Evolutionary conservation across 2,797 vertebrate species (phyloP).

Genomic region (Typhlichthys subterraneus): DNA sequence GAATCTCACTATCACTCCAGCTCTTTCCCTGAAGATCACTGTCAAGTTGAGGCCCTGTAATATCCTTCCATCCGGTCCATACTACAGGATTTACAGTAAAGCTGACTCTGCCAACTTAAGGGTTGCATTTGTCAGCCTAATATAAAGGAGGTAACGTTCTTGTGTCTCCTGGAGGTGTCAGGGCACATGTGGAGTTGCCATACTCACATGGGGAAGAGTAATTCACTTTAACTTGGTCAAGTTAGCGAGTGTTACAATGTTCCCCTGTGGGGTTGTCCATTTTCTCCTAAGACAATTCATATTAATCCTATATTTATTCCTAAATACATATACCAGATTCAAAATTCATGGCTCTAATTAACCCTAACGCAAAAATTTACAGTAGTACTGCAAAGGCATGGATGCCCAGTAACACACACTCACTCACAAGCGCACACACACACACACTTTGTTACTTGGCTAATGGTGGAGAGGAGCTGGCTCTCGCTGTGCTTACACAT

Average conservation of each 20-base stretch:
- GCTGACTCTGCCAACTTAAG: constrained; percentile 63
- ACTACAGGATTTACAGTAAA: constrained; percentile 55
- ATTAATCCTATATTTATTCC: too few relatives aligned
- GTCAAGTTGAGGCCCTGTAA: constrained; percentile 62
- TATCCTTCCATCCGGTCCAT: constrained; percentile 66
- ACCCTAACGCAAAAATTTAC: constrained; percentile 12
- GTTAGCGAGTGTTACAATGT: constrained; percentile 9
- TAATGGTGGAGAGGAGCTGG: constrained; percentile 44
- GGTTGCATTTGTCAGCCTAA: constrained; percentile 73
- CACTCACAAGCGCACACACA: constrained; percentile 19
- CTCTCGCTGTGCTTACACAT: constrained; percentile 61
- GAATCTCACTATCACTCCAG: constrained; percentile 61
- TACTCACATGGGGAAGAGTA: constrained; percentile 45
- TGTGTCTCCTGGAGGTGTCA: constrained; percentile 58
- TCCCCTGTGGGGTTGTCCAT: background rate
- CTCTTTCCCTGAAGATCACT: constrained; percentile 33
- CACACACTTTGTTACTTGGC: constrained; percentile 11
- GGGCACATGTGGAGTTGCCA: constrained; percentile 36
- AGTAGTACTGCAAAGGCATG: background rate
- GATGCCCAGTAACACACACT: constrained; percentile 3
- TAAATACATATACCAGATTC: background rate
- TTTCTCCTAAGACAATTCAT: too few relatives aligned
- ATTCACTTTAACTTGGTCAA: constrained; percentile 55
- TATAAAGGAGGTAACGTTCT: constrained; percentile 72
- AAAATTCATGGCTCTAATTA: background rate